Conservation (phyloP, 2,888 invertebrate species). For the Diadegma fenestrale region DNA sequence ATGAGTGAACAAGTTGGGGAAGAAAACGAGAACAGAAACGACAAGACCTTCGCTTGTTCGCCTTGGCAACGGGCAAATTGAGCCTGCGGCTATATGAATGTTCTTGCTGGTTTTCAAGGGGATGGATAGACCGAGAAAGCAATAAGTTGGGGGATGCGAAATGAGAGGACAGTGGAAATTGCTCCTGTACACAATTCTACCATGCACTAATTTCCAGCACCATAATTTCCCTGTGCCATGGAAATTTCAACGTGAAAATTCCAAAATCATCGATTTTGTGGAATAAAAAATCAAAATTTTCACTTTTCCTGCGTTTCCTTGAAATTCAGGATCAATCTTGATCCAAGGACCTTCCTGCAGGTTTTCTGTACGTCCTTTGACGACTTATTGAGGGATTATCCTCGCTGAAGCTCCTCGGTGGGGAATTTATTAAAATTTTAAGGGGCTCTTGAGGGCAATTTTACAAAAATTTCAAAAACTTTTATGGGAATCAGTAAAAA, state of each 20-base stretch:
- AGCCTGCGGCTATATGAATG: conserved; percentile 68
- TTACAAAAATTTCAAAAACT: too few relatives aligned
- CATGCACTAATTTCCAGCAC: conserved; percentile 12
- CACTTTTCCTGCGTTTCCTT: too few relatives aligned
- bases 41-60: conserved; percentile 34
- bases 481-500: too few relatives aligned
- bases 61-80: conserved; percentile 75
- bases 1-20: background rate
- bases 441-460: too few relatives aligned
- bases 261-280: background rate
- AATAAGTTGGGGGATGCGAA: background rate
- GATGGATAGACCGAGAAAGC: conserved; percentile 28
- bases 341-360: too few relatives aligned
- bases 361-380: too few relatives aligned
- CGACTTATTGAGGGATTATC: too few relatives aligned
- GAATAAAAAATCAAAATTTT: too few relatives aligned
- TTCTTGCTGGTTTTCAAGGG: conserved; percentile 37
- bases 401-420: too few relatives aligned
- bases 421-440: too few relatives aligned
- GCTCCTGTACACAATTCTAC: background rate
- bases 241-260: background rate
- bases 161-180: conserved; percentile 74
- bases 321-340: too few relatives aligned
- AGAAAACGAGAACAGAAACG: conserved; percentile 42
- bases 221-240: too few relatives aligned